These are phyloP conservation scores for Netelia virgata DNA, from an alignment of 2,888 invertebrate genomes.

Conservation along the genomic window DNA sequence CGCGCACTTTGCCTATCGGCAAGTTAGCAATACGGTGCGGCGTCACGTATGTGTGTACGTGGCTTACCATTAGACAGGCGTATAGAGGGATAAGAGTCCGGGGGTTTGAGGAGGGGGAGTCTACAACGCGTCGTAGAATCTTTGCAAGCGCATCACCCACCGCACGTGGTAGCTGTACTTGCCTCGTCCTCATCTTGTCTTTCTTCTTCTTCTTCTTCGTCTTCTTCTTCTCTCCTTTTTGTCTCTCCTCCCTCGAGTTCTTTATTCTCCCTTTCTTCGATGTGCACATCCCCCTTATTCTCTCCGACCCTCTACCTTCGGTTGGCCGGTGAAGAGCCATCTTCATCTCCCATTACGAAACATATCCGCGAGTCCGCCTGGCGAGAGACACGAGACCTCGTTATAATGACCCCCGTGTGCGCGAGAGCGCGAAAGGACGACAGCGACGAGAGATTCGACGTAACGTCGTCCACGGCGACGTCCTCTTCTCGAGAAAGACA, in stretches of 20 bases:
- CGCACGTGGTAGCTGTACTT: slow-evolving; percentile 64
- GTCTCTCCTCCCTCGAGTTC: slow-evolving; percentile 22
- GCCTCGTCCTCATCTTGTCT: slow-evolving; percentile 66
- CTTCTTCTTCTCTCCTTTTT: slow-evolving; percentile 13
- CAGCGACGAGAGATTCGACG: slow-evolving; percentile 55
- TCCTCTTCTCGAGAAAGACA: slow-evolving; percentile 28
- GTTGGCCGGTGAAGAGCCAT: slow-evolving; percentile 58
- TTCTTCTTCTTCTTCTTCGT: slow-evolving; percentile 62
- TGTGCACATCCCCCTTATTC: slow-evolving; percentile 65
- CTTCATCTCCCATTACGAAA: slow-evolving; percentile 70
- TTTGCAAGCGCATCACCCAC: slow-evolving; percentile 50
- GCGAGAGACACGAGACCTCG: slow-evolving; percentile 78
- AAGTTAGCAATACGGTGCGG: slow-evolving; percentile 2
- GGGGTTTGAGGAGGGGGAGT: slow-evolving; percentile 14
- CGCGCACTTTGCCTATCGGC: slow-evolving; percentile 62
- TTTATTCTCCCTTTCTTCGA: slow-evolving; percentile 57
- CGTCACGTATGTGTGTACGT: slow-evolving; percentile 39
- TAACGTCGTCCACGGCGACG: slow-evolving; percentile 60
- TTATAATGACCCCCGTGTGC: slow-evolving; percentile 78
- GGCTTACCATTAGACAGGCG: slow-evolving; percentile 59
- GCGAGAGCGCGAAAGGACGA: slow-evolving; percentile 38
- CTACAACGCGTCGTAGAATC: slow-evolving; percentile 53
- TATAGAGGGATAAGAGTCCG: slow-evolving; percentile 32
- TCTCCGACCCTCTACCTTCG: slow-evolving; percentile 55
- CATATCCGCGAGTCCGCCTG: slow-evolving; percentile 60